Conservation (phyloP, 2,113 vertebrate genomes). For the Atherinomorus stipes region DNA sequence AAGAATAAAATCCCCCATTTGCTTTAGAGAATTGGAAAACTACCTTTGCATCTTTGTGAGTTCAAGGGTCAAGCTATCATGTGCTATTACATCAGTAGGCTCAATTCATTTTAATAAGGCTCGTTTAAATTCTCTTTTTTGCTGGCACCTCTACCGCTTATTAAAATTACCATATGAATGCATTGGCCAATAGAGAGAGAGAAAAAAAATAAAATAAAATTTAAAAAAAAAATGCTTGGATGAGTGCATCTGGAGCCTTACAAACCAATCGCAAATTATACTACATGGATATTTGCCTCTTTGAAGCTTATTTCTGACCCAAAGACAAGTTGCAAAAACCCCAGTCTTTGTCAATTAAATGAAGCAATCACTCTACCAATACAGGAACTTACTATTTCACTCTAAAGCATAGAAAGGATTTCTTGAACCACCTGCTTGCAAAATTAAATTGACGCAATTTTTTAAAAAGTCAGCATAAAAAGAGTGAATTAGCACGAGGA, state of each 20-base stretch:
- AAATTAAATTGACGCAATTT: neutral
- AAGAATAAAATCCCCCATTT: neutral
- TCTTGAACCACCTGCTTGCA: neutral
- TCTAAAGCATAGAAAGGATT: neutral
- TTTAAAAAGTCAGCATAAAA: neutral
- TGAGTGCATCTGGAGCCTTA: neutral
- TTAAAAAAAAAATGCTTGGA: neutral
- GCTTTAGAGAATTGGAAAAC: neutral
- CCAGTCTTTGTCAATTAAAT: constrained; percentile 11
- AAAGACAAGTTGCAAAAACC: constrained; percentile 28
- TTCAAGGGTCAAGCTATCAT: constrained; percentile 60
- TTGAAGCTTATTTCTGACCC: neutral
- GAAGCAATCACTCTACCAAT: constrained; percentile 26
- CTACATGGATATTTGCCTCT: neutral
- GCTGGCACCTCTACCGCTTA: neutral
- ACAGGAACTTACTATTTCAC: constrained; percentile 36
- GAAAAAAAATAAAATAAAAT: neutral
- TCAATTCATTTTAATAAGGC: neutral
- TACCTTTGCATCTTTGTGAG: constrained; percentile 20
- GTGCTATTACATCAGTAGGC: constrained; percentile 27
- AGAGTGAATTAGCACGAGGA: neutral
- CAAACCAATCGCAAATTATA: neutral
- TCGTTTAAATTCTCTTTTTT: neutral
- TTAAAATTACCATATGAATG: too few species aligned
- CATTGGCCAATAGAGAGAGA: too few species aligned